Evolutionary conservation across 2,113 vertebrate species (phyloP).

Genomic region (Rhineura floridana): DNA sequence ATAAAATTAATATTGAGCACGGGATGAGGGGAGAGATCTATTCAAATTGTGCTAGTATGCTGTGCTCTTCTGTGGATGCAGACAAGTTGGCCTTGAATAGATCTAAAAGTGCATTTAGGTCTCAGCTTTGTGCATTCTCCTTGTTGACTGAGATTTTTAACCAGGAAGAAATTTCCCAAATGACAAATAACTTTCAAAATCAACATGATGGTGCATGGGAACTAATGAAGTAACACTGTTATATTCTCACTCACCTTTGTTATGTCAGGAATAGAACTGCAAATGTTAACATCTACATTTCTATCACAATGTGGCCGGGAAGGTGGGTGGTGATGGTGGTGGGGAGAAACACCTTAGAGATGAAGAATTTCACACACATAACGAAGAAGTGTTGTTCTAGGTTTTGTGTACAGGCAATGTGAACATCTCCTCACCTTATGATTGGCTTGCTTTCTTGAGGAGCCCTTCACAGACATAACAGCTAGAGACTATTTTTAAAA

Average conservation of each 20-base stretch:
- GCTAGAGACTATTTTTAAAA: slow-evolving; percentile 10
- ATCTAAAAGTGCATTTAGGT: neutral
- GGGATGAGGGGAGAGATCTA: neutral
- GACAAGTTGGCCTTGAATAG: neutral
- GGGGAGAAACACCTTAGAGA: neutral
- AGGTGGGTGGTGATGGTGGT: neutral
- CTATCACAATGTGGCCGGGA: neutral
- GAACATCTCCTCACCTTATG: neutral
- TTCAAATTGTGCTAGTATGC: neutral
- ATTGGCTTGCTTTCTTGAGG: neutral
- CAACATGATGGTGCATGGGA: neutral
- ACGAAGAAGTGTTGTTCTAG: neutral
- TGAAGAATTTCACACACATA: neutral
- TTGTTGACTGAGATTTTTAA: neutral
- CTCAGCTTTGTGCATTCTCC: neutral
- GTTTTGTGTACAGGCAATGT: neutral
- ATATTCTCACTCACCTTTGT: neutral
- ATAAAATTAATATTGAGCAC: neutral
- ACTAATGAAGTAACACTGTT: neutral
- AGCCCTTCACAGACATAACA: neutral
- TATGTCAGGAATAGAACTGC: slow-evolving; percentile 14
- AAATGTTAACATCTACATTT: neutral
- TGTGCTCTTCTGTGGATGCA: neutral
- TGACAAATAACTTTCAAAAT: neutral
- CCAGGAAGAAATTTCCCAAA: neutral